Evolutionary conservation across 2,888 invertebrate genomes (phyloP), one percentile per base, ranked within the genome.

Genomic region (Mantis religiosa): DNA sequence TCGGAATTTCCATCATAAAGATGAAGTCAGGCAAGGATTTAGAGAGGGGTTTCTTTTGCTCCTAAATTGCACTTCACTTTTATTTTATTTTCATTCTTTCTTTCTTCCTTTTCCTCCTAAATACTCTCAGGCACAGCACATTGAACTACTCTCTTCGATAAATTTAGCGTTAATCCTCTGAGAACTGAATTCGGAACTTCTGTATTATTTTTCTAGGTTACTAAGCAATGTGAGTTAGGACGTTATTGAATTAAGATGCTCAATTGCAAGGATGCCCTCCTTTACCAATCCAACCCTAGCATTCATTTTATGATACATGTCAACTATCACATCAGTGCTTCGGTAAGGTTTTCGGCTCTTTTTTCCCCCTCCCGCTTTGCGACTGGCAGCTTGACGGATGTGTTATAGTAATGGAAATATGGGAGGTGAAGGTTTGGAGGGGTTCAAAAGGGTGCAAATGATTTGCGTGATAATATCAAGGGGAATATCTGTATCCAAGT

Each of bases 1-100:
- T 34, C 0, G 34, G 1, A 34, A 34, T 34, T 34, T 34, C 8
- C 4, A 34, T 34, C 8, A 8, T 7, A 7, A 7, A 7, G 34
- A 34, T 1, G 34, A 34, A 34, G 34, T 8, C 0, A 34, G 34
- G 8, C 8, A 30, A 4, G 30, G 4, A 8, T 34, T 34, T 34
- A 34, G 34, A 34, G n/a, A 0, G 8, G 0, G 30, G 4, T 4
- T 30, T 4, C 2, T 1, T 12, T 41, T 41, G 12, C 9, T 12
- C 1, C 1, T 41, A 0, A 1, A 9, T 41, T 12, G 3, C 34
- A 7, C 41, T 41, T 2, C 1, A 0, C 12, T 2, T 9, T 12
- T 41, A 9, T 41, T n/a, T n/a, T n/a, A n/a, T n/a, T n/a, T n/a
- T n/a, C n/a, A n/a, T 1, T 12, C 9, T 41, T 12, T 41, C 12